Conservation (phyloP, 2,797 vertebrate species). For the Tapera naevia region DNA sequence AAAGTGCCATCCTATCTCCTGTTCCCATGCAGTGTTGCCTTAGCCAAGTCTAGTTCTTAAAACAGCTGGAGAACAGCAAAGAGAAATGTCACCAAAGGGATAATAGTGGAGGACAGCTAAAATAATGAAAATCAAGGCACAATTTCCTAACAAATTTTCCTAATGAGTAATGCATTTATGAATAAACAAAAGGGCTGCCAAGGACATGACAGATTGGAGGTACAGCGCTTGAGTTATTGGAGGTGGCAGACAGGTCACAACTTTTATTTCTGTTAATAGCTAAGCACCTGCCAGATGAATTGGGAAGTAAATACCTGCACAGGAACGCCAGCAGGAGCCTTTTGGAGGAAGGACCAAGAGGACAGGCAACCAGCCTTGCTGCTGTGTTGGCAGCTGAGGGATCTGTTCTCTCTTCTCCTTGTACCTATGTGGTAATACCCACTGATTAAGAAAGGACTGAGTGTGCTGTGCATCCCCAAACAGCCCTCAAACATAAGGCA, state of each 20-base stretch:
- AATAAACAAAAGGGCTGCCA: constrained; percentile 66
- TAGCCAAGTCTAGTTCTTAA: neutral
- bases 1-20: neutral
- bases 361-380: neutral
- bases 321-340: constrained; percentile 23
- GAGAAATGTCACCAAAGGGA: neutral
- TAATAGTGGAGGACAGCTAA: neutral
- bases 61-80: neutral
- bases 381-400: neutral
- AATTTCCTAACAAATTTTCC: constrained; percentile 33
- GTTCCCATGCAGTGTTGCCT: neutral
- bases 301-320: constrained; percentile 10
- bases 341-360: constrained; percentile 26
- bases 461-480: neutral
- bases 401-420: neutral
- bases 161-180: constrained; percentile 62
- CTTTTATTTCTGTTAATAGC: constrained; percentile 60
- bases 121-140: constrained; percentile 31
- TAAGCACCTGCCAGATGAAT: constrained; percentile 63
- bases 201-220: constrained; percentile 62
- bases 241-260: constrained; percentile 64
- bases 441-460: neutral
- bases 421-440: neutral
- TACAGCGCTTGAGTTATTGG: constrained; percentile 49
- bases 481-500: neutral